phyloP scores from a whole-genome alignment of 1,140 invertebrate genomes.

The Octopus bimaculoides region DNA sequence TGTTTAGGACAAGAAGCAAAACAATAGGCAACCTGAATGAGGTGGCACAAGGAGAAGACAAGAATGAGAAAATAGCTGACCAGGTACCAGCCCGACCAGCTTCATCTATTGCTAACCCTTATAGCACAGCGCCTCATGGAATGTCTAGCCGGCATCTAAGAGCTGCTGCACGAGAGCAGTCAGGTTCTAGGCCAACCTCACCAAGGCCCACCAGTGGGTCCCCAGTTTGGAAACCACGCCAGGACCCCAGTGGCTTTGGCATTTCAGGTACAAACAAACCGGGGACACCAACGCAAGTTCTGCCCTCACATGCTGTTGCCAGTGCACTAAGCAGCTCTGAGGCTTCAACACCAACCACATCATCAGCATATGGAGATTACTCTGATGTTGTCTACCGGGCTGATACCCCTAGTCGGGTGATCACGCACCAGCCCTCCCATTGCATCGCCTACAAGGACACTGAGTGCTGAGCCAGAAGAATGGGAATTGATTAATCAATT shows the following conservation, averaged over 20 bases:
- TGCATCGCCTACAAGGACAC: slow-evolving; percentile 34
- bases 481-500: too few species aligned
- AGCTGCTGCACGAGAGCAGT: slow-evolving; percentile 82
- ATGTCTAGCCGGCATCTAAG: slow-evolving; percentile 91
- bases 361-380: slow-evolving; percentile 21
- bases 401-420: slow-evolving; percentile 33
- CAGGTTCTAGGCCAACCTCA: slow-evolving; percentile 61
- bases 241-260: slow-evolving; percentile 41
- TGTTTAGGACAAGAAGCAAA: slow-evolving; percentile 81
- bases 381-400: slow-evolving; percentile 22
- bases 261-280: slow-evolving; percentile 19
- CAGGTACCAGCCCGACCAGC: slow-evolving; percentile 71
- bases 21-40: slow-evolving; percentile 74
- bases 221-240: slow-evolving; percentile 84
- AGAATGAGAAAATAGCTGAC: slow-evolving; percentile 67
- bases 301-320: slow-evolving; percentile 24
- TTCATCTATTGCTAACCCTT: slow-evolving; percentile 88
- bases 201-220: slow-evolving; percentile 63
- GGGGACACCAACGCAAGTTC: slow-evolving; percentile 23
- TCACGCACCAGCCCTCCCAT: slow-evolving; percentile 24
- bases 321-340: slow-evolving; percentile 52
- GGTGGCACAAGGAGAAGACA: slow-evolving; percentile 79
- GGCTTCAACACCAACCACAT: slow-evolving; percentile 21
- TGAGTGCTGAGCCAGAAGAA: slow-evolving; percentile 28
- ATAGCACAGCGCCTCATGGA: slow-evolving; percentile 67